These are phyloP conservation scores for Zygogramma bicolorata DNA, from an alignment of 2,888 invertebrate genomes.

Conservation along the genomic window DNA sequence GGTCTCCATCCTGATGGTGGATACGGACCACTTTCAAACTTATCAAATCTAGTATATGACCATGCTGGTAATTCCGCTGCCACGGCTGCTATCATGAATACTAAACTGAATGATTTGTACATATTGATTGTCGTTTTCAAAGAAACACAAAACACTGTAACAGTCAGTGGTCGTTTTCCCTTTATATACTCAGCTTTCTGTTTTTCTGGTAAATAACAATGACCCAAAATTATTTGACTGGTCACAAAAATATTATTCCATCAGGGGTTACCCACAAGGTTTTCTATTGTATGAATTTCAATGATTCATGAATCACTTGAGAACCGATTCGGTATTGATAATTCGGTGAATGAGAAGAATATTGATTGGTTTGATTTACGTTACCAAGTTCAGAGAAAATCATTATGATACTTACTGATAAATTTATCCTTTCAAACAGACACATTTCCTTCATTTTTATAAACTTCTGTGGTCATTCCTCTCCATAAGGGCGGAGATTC, in stretches of 20 bases:
- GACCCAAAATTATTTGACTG: conserved; percentile 23
- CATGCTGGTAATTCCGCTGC: not conserved
- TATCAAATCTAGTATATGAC: not conserved
- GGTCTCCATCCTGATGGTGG: conserved; percentile 62
- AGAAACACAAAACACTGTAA: too few relatives aligned
- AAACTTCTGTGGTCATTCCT: too few relatives aligned
- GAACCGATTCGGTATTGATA: not conserved
- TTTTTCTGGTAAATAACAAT: conserved; percentile 15
- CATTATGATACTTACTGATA: too few relatives aligned
- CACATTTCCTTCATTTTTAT: too few relatives aligned
- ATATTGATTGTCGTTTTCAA: not conserved
- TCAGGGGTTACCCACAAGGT: conserved; percentile 11
- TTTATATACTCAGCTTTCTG: not conserved
- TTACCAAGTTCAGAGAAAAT: not conserved
- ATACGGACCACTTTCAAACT: conserved; percentile 56
- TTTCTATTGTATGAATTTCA: conserved; percentile 27
- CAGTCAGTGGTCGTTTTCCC: not conserved
- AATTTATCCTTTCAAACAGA: too few relatives aligned
- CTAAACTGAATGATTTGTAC: not conserved
- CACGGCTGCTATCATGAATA: not conserved
- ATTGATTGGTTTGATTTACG: not conserved
- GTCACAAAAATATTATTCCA: conserved; percentile 16
- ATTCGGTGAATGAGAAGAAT: not conserved
- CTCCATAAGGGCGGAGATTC: too few relatives aligned
- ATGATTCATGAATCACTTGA: conserved; percentile 13